A percentile compares a stretch with the other conserved stretches of the same genome.
These are phyloP conservation scores for Trematomus loennbergii DNA, from an alignment of 2,113 vertebrate genomes.

Conservation along the genomic window DNA sequence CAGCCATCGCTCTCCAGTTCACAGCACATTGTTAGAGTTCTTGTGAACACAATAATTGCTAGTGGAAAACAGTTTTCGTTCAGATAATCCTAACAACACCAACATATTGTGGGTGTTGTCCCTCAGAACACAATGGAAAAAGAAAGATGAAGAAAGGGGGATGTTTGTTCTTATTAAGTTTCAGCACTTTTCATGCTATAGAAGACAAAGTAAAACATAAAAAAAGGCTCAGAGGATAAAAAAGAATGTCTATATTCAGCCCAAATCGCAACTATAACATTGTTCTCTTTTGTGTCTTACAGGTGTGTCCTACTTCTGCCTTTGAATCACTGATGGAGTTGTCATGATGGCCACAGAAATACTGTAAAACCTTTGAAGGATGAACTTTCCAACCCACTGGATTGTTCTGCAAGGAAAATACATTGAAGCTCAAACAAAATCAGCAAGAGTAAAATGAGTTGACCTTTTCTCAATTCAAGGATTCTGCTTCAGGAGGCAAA, in stretches of 20 bases:
- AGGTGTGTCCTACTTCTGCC: slow-evolving; percentile 54
- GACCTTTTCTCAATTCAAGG: slow-evolving; percentile 54
- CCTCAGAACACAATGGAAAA: slow-evolving; percentile 3
- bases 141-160: background rate
- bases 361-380: slow-evolving; percentile 49
- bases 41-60: slow-evolving; percentile 59
- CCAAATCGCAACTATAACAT: slow-evolving; percentile 7
- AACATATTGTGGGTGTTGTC: slow-evolving; percentile 6
- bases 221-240: background rate
- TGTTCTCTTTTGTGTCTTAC: slow-evolving; percentile 58
- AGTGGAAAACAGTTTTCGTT: slow-evolving; percentile 43
- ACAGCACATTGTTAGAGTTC: slow-evolving; percentile 55
- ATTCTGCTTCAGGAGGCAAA: slow-evolving; percentile 53
- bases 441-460: slow-evolving; percentile 56
- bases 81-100: slow-evolving; percentile 37
- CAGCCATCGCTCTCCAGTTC: slow-evolving; percentile 51
- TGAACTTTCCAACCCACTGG: slow-evolving; percentile 61
- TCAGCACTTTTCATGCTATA: background rate
- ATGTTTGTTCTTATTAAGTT: background rate
- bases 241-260: background rate
- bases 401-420: slow-evolving; percentile 53
- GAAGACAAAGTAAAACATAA: no score
- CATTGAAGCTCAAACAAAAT: slow-evolving; percentile 54
- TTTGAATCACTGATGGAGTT: slow-evolving; percentile 44
- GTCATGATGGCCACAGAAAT: slow-evolving; percentile 46